Base-by-base conservation (phyloP, 1,140 invertebrate species). In the Rhagoletis zephyria region DNA sequence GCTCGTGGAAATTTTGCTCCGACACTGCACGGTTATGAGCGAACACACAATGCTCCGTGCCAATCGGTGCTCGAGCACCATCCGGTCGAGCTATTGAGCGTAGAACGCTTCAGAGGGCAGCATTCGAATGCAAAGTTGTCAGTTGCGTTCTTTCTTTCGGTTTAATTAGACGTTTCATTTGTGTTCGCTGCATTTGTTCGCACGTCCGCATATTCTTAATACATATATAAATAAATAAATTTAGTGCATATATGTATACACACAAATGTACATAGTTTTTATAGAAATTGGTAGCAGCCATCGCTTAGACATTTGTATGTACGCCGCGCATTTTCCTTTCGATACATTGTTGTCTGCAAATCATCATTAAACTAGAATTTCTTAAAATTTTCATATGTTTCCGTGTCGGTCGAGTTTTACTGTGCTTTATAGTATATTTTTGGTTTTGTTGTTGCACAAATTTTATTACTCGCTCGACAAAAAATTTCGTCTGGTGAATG, bases 121-220 rank as follows among this genome's bases (percentile, higher is more conserved):
- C 51, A 81, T 30, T 51, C 74, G 74, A 56, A 12, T 9, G 14
- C 42, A 5, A 48, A 10, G 16, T 19, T 56, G 48, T 81, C 48
- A 81, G 74, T 81, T 81, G 74, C 74, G 74, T 81, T 81, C 74
- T 81, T 81, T 81, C 74, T 81, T 81, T 81, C 74, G 74, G 74
- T 81, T 81, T 81, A 56, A 81, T 81, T 81, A 81, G 74, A 81
- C 74, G 74, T 81, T 81, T 81, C 45, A 59, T 81, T 81, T 81
- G 74, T 81, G 74, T 81, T 81, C 56, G 74, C 74, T 81, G 48
- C 48, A 81, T 81, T 81, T n/a, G 48, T 81, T 81, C 67, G 74
- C 48, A 30, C 74, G 48, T 56, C 74, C 74, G 48, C 74, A 81
- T 81, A 48, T 81, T 81, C 74, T 81, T 81, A 30, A 81, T 56